Conservation (phyloP, 2,797 vertebrate genomes). For the Lepilemur ruficaudatus region DNA sequence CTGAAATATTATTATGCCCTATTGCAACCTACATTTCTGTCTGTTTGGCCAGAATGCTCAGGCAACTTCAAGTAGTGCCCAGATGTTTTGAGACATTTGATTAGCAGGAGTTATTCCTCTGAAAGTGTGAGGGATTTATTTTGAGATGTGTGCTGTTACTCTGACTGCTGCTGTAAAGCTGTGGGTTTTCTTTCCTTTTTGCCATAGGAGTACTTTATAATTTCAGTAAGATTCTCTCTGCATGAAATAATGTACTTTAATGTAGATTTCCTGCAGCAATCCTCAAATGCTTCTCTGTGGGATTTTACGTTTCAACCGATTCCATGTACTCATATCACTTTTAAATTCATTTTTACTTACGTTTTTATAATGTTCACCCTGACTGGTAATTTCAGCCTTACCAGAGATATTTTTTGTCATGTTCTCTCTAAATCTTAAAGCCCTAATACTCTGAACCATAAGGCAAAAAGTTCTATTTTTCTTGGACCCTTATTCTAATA, state of each 20-base stretch:
- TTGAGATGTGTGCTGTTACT: conserved; percentile 56
- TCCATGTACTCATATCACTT: conserved; percentile 72
- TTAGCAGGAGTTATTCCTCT: conserved; percentile 46
- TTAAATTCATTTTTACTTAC: conserved; percentile 72
- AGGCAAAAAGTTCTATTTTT: not conserved
- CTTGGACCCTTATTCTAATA: conserved; percentile 7
- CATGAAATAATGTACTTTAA: conserved; percentile 66
- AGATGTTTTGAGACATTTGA: conserved; percentile 71
- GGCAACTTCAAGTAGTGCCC: conserved; percentile 13
- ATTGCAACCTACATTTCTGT: not conserved
- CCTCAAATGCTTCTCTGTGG: conserved; percentile 73
- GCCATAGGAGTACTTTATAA: conserved; percentile 69
- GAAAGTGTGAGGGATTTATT: conserved; percentile 66
- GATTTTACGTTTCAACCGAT: conserved; percentile 71
- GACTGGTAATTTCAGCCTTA: conserved; percentile 63
- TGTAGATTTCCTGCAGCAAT: conserved; percentile 67
- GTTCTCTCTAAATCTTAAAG: conserved; percentile 59
- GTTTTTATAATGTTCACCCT: conserved; percentile 69
- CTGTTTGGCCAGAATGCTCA: conserved; percentile 23
- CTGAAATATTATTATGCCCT: not conserved
- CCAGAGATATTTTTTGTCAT: conserved; percentile 53
- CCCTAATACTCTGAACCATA: conserved; percentile 44
- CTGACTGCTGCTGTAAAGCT: conserved; percentile 45
- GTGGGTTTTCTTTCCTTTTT: conserved; percentile 67
- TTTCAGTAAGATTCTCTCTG: conserved; percentile 66